These are phyloP conservation scores for Bradypodion ventrale DNA, from an alignment of 2,797 vertebrate species.

Conservation along the genomic window DNA sequence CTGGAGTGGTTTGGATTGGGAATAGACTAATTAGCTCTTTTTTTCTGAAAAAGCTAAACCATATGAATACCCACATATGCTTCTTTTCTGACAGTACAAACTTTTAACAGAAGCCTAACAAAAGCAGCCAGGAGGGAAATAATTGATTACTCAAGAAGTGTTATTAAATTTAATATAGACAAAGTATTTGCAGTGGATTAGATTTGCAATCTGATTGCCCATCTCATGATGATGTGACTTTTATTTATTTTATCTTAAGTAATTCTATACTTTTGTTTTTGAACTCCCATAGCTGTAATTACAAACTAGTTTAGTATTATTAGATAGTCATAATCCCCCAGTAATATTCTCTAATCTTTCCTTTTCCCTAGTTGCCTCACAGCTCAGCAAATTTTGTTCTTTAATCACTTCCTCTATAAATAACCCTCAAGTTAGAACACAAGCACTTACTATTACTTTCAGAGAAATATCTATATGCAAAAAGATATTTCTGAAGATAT, in stretches of 20 bases:
- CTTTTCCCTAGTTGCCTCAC: constrained; percentile 27
- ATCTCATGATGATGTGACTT: not conserved
- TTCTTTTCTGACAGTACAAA: not conserved
- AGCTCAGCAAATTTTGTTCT: constrained; percentile 53
- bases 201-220: constrained; percentile 35
- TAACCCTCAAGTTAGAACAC: constrained; percentile 37
- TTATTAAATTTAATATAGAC: not conserved
- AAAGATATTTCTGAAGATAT: constrained; percentile 15
- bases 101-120: not conserved
- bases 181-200: constrained; percentile 26
- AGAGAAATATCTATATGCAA: constrained; percentile 31
- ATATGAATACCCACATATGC: too few species aligned
- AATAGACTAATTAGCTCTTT: too few species aligned
- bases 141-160: constrained; percentile 14
- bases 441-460: constrained; percentile 20
- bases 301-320: constrained; percentile 44
- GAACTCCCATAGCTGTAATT: constrained; percentile 56
- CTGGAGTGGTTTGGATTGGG: too few species aligned
- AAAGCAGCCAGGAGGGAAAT: not conserved
- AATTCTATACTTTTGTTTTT: constrained; percentile 36
- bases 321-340: constrained; percentile 62
- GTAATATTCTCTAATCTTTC: constrained; percentile 64
- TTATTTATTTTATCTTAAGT: constrained; percentile 43
- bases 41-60: too few species aligned
- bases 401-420: constrained; percentile 58